phyloP scores from a whole-genome alignment of 2,797 vertebrate species.

The Myotis pilosus region DNA sequence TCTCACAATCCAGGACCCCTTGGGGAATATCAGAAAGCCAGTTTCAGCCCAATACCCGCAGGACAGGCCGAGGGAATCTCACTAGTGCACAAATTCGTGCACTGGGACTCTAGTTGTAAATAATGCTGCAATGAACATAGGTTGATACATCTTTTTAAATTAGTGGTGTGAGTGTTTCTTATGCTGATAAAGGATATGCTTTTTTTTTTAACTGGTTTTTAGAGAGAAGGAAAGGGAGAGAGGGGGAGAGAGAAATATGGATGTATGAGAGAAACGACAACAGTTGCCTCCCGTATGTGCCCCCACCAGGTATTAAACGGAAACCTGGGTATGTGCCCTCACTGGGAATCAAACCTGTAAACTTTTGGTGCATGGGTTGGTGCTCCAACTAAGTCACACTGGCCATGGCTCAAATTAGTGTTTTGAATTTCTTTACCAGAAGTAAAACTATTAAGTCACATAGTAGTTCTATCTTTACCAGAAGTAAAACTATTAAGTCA shows the following conservation, averaged over 20 bases:
- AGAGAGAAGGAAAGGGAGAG: not conserved
- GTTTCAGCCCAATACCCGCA: too few relatives aligned
- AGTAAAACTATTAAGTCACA: not conserved
- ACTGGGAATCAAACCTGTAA: too few relatives aligned
- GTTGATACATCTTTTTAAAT: not conserved
- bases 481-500: not conserved
- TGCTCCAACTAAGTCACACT: not conserved
- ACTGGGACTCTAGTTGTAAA: not conserved
- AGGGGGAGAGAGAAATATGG: not conserved
- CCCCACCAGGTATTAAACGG: not conserved
- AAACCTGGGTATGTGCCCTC: not conserved
- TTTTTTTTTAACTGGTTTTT: not conserved
- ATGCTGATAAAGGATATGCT: not conserved
- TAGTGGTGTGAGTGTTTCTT: not conserved
- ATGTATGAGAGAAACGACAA: not conserved
- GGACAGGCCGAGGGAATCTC: too few relatives aligned
- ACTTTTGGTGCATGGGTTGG: not conserved
- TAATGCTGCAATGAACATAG: not conserved
- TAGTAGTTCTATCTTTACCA: not conserved
- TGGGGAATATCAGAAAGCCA: too few relatives aligned
- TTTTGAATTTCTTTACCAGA: not conserved
- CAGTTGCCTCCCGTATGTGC: not conserved
- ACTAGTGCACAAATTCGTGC: too few relatives aligned
- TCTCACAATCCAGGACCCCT: too few relatives aligned
- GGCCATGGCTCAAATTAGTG: not conserved